Evolutionary conservation across 1,140 invertebrate species (phyloP).

Genomic region (Aphaenogaster floridana): DNA sequence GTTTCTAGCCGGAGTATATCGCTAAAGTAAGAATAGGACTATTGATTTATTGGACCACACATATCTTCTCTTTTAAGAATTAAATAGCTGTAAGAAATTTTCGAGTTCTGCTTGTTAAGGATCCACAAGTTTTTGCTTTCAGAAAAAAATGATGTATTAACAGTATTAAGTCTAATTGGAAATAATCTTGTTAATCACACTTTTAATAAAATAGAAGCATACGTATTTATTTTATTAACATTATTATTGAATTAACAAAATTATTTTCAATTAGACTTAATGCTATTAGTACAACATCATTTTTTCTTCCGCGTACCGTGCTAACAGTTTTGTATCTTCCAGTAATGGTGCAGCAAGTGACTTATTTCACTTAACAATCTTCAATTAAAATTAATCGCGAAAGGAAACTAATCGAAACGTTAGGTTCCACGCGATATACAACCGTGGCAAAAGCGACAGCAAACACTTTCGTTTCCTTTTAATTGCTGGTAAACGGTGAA

Average conservation of each 20-base stretch:
- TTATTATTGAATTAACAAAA: no score
- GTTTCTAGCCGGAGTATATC: neutral
- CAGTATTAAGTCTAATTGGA: no score
- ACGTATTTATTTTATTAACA: no score
- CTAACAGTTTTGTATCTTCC: neutral
- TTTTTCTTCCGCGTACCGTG: neutral
- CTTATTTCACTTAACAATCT: neutral
- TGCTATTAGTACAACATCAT: no score
- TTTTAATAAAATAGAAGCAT: no score
- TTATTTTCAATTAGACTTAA: no score
- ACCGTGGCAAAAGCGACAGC: neutral
- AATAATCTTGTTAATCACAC: no score
- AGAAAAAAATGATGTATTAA: no score
- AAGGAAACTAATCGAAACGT: neutral
- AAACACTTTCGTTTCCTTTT: neutral
- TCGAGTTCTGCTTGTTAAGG: neutral
- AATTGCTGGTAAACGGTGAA: neutral
- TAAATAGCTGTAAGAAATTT: neutral
- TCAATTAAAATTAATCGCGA: neutral
- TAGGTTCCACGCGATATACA: neutral
- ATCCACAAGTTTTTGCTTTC: neutral
- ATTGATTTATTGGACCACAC: neutral
- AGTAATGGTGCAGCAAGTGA: neutral
- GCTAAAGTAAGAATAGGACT: neutral
- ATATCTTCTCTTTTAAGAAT: neutral